Conservation (phyloP, 2,113 vertebrate genomes). For the Pterocles orientalis region DNA sequence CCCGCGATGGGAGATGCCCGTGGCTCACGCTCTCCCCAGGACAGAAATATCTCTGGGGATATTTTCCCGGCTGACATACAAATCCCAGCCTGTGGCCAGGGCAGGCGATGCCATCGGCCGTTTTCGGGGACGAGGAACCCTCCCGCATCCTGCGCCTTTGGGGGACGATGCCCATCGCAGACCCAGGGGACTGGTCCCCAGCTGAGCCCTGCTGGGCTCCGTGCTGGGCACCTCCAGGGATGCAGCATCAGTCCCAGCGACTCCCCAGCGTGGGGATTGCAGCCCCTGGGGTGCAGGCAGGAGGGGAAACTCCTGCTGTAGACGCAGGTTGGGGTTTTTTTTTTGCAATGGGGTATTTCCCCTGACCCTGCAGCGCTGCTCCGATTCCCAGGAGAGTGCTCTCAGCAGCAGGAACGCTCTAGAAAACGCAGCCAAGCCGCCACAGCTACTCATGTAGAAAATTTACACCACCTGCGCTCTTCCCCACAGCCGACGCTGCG, state of each 20-base stretch:
- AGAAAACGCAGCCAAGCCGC: fast-evolving
- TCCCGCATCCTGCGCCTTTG: background rate
- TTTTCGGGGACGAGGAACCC: background rate
- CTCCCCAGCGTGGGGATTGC: fast-evolving
- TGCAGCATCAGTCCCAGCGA: background rate
- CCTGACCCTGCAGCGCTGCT: background rate
- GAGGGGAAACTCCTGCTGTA: background rate
- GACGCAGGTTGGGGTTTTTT: background rate
- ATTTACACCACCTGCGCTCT: background rate
- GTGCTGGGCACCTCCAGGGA: background rate
- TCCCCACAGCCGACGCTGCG: fast-evolving
- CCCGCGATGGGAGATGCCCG: fast-evolving
- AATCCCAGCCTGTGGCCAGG: background rate
- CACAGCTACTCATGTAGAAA: fast-evolving
- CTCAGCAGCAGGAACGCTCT: background rate
- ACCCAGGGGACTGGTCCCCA: background rate
- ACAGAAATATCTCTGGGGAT: too few relatives aligned
- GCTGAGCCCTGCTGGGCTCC: background rate
- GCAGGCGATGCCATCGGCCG: background rate
- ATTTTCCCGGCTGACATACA: background rate
- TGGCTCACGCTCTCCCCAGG: background rate
- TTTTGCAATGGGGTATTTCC: background rate
- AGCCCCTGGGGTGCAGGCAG: background rate
- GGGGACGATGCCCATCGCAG: background rate
- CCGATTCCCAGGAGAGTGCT: background rate